Evolutionary conservation across 1,140 invertebrate genomes (phyloP), one percentile per base, ranked within the genome.

Genomic region (Drosophila leontia): DNA sequence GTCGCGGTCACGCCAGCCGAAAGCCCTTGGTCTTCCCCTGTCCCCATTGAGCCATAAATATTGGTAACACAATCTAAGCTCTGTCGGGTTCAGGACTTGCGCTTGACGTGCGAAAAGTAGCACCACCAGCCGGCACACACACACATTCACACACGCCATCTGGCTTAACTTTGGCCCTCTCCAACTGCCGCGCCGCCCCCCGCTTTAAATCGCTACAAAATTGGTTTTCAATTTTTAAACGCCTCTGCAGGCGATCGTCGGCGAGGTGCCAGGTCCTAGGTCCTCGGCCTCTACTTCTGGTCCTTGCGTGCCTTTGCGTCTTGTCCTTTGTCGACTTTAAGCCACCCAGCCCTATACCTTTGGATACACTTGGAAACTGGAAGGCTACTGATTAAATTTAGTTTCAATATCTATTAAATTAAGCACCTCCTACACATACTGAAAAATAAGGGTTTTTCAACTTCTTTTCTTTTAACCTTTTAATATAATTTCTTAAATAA

Each of bases 161-260:
- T 57, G 56, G 55, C 42, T 11, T 17, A 45, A 48, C 53, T 63
- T 53, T 35, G 42, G n/a, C 60, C 51, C 68, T 51, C 44, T 32
- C 55, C 50, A 68, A 78, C 62, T 58, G 75, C 70, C 61, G 9
- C n/a, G 67, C 63, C 64, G 32, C 19, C 12, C 19, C 12, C 19
- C 53, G 53, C 63, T 76, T 88, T 82, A 85, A 90, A 90, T 90
- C 85, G 85, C 75, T 90, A 70, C 81, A 70, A 90, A 90, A 90
- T 90, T 90, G 85, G 81, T 90, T 90, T 90, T 90, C 85, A 90
- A 90, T 90, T 90, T 90, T 90, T 85, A 90, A 90, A 85, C 78
- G 81, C 75, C 78, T 82, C 65, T 71, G 47, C 70, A 39, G 61
- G 75, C 72, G 37, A 53, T 60, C 56, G 51, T 29, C 47, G 69